Evolutionary conservation across 2,888 invertebrate genomes (phyloP).

Genomic region (Sepiola atlantica): DNA sequence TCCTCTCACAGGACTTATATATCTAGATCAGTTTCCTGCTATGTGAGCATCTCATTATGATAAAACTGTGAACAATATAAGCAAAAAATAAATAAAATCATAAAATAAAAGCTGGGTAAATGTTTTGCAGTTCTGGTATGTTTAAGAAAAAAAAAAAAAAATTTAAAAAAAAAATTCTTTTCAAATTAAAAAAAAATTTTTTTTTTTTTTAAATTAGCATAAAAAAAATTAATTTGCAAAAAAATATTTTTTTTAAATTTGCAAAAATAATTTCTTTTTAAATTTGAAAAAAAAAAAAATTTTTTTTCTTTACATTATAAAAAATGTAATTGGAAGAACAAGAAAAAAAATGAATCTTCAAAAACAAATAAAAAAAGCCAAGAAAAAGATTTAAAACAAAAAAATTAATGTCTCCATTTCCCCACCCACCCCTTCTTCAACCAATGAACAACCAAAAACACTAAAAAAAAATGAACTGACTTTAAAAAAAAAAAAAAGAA

Average conservation of each 20-base stretch:
- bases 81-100: not conserved
- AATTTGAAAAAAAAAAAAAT: too few species aligned
- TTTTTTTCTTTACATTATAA: too few species aligned
- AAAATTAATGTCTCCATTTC: not conserved
- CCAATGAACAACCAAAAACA: not conserved
- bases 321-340: not conserved
- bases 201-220: not conserved
- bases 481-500: not conserved
- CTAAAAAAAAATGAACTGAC: not conserved
- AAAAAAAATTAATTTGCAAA: not conserved
- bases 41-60: not conserved
- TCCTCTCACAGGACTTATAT: conserved; percentile 34
- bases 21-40: not conserved
- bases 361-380: not conserved
- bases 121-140: not conserved
- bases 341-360: not conserved
- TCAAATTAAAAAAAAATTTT: not conserved
- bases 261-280: too few species aligned
- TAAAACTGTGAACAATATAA: not conserved
- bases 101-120: not conserved
- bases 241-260: too few species aligned
- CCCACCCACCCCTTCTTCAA: not conserved
- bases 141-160: not conserved
- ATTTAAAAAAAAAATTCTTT: not conserved
- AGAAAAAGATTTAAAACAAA: too few species aligned